Base-by-base conservation (phyloP, 2,113 vertebrate genomes). In the Callocephalon fimbriatum region DNA sequence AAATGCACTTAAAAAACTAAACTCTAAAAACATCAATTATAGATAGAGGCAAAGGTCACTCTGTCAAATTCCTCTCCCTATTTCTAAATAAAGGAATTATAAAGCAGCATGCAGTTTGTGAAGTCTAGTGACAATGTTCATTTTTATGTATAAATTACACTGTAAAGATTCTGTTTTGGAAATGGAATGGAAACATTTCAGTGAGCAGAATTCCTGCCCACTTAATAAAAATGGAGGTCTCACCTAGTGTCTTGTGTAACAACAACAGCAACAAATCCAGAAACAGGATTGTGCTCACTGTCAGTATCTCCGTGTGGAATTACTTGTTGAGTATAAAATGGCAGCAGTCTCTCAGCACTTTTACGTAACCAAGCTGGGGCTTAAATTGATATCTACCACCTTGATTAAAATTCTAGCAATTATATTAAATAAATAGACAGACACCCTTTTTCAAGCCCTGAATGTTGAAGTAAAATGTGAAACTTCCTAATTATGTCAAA, bases 401-500 rank as follows among this genome's bases (percentile, higher is more conserved):
- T 95, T 62, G 8, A 67, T 77, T 80, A 63, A 66, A 86, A 86
- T 83, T 86, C 63, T 65, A 80, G 37, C 40, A 84, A 63, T 78
- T 87, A 78, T n/a, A 37, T 59, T 79, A 92, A 93, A 65, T 86
- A 95, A 91, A 84, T 32, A 88, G 68, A 32, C 77, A 73, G 78
- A 71, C 16, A 71, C 9, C 10, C 74, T 90, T 95, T 75, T 93
- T 71, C 44, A 86, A 90, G 53, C 40, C 31, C 12, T 85, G 66
- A 79, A 48, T 70, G 45, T 85, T 88, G 58, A 90, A 92, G 87
- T 88, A 74, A 78, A 91, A 91, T 63, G 51, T 72, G 71, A 40
- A 90, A 67, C 44, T 93, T 92, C 78, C 82, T 83, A 73, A 84
- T 94, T 86, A 65, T 65, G 63, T 88, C 82, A 92, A 82, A 93